Percentiles rank a stretch among this genome's conserved stretches.
phyloP scores from a whole-genome alignment of 2,888 invertebrate species.

The Drosophila meridiana region DNA sequence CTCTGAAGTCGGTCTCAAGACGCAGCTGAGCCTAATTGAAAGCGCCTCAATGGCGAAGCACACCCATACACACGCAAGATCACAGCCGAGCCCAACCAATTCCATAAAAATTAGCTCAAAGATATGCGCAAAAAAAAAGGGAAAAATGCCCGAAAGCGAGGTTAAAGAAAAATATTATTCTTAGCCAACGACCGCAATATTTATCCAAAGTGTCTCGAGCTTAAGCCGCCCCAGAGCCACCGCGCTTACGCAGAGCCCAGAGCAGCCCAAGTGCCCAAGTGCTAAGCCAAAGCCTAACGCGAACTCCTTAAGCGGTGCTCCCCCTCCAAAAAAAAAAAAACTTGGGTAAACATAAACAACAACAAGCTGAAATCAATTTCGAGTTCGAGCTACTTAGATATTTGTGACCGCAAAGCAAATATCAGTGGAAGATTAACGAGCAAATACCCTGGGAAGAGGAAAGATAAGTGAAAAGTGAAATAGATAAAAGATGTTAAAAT shows the following conservation, averaged over 20 bases:
- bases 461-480: background rate
- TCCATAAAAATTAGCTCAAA: constrained; percentile 28
- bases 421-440: background rate
- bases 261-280: constrained; percentile 12
- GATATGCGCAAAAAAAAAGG: constrained; percentile 55
- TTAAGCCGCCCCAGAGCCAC: constrained; percentile 74
- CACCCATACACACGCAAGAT: background rate
- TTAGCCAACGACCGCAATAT: constrained; percentile 68
- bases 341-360: constrained; percentile 39
- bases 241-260: constrained; percentile 68
- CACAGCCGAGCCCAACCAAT: constrained; percentile 42
- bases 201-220: constrained; percentile 52
- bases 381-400: constrained; percentile 50
- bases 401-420: constrained; percentile 43
- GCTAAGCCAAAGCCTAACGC: constrained; percentile 33
- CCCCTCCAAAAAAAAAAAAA: constrained; percentile 21
- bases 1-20: constrained; percentile 61
- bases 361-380: constrained; percentile 50
- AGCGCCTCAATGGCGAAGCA: constrained; percentile 54
- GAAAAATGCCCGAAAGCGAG: constrained; percentile 54
- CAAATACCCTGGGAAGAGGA: constrained; percentile 10
- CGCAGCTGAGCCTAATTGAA: constrained; percentile 65
- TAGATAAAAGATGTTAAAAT: background rate
- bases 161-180: constrained; percentile 74
- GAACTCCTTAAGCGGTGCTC: constrained; percentile 42